Evolutionary conservation across 2,113 vertebrate genomes (phyloP).

Genomic region (Poecilia latipinna): DNA sequence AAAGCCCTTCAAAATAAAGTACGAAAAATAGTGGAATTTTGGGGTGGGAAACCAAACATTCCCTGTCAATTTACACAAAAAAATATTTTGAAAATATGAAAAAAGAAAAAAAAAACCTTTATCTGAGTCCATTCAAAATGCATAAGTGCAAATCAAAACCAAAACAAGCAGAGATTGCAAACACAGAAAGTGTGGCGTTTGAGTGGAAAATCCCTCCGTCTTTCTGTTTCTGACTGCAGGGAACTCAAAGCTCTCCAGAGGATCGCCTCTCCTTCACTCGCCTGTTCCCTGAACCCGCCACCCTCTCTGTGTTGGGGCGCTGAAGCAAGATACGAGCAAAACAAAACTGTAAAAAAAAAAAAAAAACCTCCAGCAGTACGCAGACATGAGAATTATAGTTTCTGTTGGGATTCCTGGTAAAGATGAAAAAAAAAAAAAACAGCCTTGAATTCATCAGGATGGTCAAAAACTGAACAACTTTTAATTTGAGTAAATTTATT

Average conservation of each 20-base stretch:
- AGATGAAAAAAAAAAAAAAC: not conserved
- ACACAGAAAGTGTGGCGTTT: slow-evolving; percentile 29
- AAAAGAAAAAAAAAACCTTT: not conserved
- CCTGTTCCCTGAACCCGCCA: not conserved
- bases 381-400: not conserved
- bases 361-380: not conserved
- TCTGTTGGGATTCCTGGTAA: not conserved
- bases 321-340: not conserved
- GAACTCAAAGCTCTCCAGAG: slow-evolving; percentile 41
- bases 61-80: not conserved
- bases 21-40: slow-evolving; percentile 33
- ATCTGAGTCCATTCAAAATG: slow-evolving; percentile 33
- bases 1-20: slow-evolving; percentile 36
- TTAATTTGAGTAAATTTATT: not conserved
- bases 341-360: not conserved
- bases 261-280: not conserved
- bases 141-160: slow-evolving; percentile 36
- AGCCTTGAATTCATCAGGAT: not conserved
- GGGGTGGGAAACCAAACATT: slow-evolving; percentile 28
- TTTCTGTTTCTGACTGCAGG: slow-evolving; percentile 26
- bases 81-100: not conserved
- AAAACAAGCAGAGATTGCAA: not conserved
- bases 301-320: not conserved
- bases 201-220: slow-evolving; percentile 8
- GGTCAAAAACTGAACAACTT: not conserved